Base-by-base conservation (phyloP, 2,888 invertebrate genomes). In the Mycogona germanica region DNA sequence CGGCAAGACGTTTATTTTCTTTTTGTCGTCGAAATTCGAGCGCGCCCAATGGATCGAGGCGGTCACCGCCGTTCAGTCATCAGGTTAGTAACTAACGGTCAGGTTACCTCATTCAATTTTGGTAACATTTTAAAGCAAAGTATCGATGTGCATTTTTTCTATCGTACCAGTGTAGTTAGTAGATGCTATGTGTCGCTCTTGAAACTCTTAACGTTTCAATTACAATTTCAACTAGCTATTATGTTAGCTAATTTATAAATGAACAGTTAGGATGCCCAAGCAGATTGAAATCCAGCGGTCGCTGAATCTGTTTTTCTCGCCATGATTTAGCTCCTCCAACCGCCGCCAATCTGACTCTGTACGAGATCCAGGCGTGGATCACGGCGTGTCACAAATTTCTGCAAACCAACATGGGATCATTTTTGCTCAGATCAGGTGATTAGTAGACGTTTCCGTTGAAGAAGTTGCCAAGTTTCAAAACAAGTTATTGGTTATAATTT, bases 31-130 rank as follows among this genome's bases (percentile, higher is more conserved):
- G 0, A 92, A 95, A 71, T 95, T 87, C 66, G 95, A 95, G 70
- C 76, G 91, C 52, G 84, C 85, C 59, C 91, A 92, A 68, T 95
- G 93, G 93, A 81, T 87, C 61, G 92, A 93, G 67, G 86, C 92
- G 2, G 86, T 95, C 60, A 81, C 84, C 61, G 83, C 85, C 23
- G 72, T 92, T 55, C 85, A 87, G 75, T 79, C 60, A 17, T 56
- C 61, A 32, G 62, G 61, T 57, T 32, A 47, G 23, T n/a, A n/a
- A n/a, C n/a, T n/a, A n/a, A n/a, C n/a, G n/a, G n/a, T n/a, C n/a
- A n/a, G n/a, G n/a, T n/a, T n/a, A n/a, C n/a, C n/a, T n/a, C n/a
- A n/a, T n/a, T n/a, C n/a, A n/a, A n/a, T n/a, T n/a, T n/a, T n/a
- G n/a, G n/a, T n/a, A n/a, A n/a, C n/a, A n/a, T n/a, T n/a, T n/a